Evolutionary conservation across 2,113 vertebrate species (phyloP).

Genomic region (Seriola aureovittata): DNA sequence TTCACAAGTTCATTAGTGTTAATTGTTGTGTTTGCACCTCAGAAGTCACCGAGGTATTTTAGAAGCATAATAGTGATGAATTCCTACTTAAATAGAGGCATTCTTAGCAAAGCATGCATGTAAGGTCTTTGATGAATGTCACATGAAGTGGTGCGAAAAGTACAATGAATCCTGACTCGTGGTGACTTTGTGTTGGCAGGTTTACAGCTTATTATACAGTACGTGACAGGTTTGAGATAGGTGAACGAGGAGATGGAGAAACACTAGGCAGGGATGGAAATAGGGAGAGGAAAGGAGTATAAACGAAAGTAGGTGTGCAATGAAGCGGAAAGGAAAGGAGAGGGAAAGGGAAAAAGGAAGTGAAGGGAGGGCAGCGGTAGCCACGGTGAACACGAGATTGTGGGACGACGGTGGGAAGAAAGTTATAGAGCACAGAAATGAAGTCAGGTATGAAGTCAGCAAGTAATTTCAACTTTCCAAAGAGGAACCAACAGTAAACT

Average conservation of each 20-base stretch:
- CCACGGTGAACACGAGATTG: background rate
- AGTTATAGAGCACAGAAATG: slow-evolving; percentile 2
- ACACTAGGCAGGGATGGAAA: background rate
- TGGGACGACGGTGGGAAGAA: background rate
- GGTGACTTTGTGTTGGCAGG: background rate
- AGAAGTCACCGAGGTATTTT: slow-evolving; percentile 4
- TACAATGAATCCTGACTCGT: background rate
- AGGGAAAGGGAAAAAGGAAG: background rate
- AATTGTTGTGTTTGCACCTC: background rate
- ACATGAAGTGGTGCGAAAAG: slow-evolving; percentile 26
- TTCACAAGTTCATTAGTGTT: slow-evolving; percentile 20
- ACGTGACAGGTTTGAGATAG: background rate
- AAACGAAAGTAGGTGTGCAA: background rate
- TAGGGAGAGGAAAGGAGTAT: background rate
- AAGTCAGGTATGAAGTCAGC: slow-evolving; percentile 47
- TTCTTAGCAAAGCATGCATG: background rate
- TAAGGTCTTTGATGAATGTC: slow-evolving; percentile 1
- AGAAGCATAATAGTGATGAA: background rate
- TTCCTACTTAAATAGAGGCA: background rate
- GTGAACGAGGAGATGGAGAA: background rate
- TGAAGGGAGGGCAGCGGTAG: background rate
- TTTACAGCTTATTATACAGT: background rate
- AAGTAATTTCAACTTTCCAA: slow-evolving; percentile 59
- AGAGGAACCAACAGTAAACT: slow-evolving; percentile 42
- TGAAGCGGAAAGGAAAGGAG: background rate